phyloP scores from a whole-genome alignment of 2,797 vertebrate species.

The Acipenser transmontanus region DNA sequence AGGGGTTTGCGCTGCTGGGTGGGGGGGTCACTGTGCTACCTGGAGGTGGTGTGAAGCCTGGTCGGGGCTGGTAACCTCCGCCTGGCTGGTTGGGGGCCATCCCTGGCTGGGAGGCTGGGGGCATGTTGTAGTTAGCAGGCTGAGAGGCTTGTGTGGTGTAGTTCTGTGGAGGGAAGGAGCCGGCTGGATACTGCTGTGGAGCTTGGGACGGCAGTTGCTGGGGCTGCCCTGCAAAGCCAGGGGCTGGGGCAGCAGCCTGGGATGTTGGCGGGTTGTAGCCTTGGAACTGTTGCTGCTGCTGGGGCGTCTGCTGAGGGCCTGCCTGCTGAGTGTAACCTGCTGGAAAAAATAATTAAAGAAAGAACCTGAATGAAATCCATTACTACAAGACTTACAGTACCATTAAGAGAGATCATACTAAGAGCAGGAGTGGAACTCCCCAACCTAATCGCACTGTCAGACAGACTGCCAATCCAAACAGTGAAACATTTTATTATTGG shows the following conservation, averaged over 20 bases:
- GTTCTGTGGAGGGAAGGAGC: slow-evolving; percentile 80
- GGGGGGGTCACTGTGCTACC: slow-evolving; percentile 81
- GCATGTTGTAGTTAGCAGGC: slow-evolving; percentile 75
- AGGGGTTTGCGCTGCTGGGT: slow-evolving; percentile 83
- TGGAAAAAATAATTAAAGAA: slow-evolving; percentile 37
- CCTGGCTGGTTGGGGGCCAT: slow-evolving; percentile 55
- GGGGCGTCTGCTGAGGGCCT: slow-evolving; percentile 63
- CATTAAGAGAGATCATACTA: too few relatives aligned
- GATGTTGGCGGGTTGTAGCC: slow-evolving; percentile 79
- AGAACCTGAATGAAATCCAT: neutral
- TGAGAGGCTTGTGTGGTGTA: slow-evolving; percentile 84
- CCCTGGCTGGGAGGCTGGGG: slow-evolving; percentile 70
- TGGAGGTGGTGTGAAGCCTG: slow-evolving; percentile 78
- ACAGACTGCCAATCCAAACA: too few relatives aligned
- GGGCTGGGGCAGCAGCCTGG: slow-evolving; percentile 68
- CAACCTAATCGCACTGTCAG: too few relatives aligned
- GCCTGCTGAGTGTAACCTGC: slow-evolving; percentile 82
- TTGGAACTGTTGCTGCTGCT: slow-evolving; percentile 83
- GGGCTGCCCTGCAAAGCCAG: slow-evolving; percentile 59
- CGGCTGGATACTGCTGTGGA: slow-evolving; percentile 76
- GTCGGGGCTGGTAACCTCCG: slow-evolving; percentile 76
- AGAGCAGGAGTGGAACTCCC: too few relatives aligned
- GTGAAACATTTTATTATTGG: too few relatives aligned
- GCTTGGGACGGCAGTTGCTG: slow-evolving; percentile 72
- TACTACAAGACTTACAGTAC: too few relatives aligned